Base-by-base conservation (phyloP, 2,113 vertebrate genomes). In the Promerops cafer region DNA sequence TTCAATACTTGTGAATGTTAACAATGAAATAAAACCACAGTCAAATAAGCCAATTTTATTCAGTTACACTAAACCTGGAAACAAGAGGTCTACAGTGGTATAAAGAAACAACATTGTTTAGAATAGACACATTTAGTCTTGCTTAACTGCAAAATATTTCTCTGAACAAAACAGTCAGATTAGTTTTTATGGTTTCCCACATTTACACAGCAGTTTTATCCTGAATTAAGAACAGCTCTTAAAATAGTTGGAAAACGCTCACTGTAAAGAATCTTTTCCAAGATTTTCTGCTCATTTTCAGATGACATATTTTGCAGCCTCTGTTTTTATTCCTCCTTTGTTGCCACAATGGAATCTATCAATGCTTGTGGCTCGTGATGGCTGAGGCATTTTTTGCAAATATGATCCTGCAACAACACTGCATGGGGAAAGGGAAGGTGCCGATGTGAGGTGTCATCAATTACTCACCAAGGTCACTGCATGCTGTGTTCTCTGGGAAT, bases 331-430 rank as follows among this genome's bases (percentile, higher is more conserved):
- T 79, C 70, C 42, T 79, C 45, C 40, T 79, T 54, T 61, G 45
- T 65, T 89, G 40, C 26, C 54, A 61, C 4, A 26, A 50, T 7
- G 35, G n/a, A 95, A 42, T 89, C 68, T 83, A 53, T 79, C 52
- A 93, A 40, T 33, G 54, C 39, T 35, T 20, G 39, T 79, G 35
- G 42, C 30, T 93, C 9, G 1, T 79, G 87, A 84, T 84, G 83
- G 52, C 78, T 88, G 74, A 47, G 63, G 66, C 59, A 89, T 37
- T 91, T 89, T 96, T 94, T 90, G 82, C 42, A 89, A 91, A 94
- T 60, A 72, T 39, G 93, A 95, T 91, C 65, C 91, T 69, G 70
- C 37, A 94, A 71, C 22, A 75, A 47, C 22, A 77, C 12, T 61
- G 63, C 6, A 35, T 2, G 63, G 39, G 80, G 31, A 23, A 85